A percentile compares a stretch with the other conserved stretches of the same genome.
phyloP scores from a whole-genome alignment of 2,888 invertebrate genomes.

The Tenthredo notha region DNA sequence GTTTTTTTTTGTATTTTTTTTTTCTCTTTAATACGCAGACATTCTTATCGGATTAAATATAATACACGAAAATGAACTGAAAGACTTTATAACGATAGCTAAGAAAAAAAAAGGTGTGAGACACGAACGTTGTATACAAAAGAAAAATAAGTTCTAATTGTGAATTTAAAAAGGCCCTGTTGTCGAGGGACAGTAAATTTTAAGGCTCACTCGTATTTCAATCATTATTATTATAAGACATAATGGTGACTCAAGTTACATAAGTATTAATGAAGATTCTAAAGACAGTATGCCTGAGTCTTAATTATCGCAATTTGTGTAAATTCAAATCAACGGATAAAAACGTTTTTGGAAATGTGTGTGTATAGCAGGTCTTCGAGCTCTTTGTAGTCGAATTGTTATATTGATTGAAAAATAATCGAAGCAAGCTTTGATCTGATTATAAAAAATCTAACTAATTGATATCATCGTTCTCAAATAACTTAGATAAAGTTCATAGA shows the following conservation, averaged over 20 bases:
- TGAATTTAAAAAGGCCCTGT: not conserved
- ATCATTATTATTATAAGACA: not conserved
- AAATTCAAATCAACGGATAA: not conserved
- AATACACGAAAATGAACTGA: not conserved
- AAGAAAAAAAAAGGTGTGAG: not conserved
- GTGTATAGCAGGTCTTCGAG: not conserved
- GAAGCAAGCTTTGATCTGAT: not conserved
- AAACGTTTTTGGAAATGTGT: not conserved
- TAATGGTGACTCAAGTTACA: not conserved
- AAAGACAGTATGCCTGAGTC: constrained; percentile 9
- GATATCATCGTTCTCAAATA: not conserved
- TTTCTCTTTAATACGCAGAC: not conserved
- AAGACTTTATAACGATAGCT: constrained; percentile 6
- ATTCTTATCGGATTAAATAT: not conserved
- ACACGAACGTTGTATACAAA: constrained; percentile 6
- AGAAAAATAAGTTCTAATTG: not conserved
- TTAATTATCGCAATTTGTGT: constrained; percentile 17
- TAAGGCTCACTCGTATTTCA: constrained; percentile 18
- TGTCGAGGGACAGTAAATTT: not conserved
- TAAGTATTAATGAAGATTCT: constrained; percentile 26
- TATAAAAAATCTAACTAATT: not conserved
- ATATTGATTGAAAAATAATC: not conserved
- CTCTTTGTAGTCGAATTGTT: not conserved
- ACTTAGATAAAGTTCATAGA: not conserved
- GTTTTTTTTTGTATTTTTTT: not conserved